These are phyloP conservation scores for Nerophis lumbriciformis DNA, from an alignment of 2,113 vertebrate genomes.

Conservation along the genomic window DNA sequence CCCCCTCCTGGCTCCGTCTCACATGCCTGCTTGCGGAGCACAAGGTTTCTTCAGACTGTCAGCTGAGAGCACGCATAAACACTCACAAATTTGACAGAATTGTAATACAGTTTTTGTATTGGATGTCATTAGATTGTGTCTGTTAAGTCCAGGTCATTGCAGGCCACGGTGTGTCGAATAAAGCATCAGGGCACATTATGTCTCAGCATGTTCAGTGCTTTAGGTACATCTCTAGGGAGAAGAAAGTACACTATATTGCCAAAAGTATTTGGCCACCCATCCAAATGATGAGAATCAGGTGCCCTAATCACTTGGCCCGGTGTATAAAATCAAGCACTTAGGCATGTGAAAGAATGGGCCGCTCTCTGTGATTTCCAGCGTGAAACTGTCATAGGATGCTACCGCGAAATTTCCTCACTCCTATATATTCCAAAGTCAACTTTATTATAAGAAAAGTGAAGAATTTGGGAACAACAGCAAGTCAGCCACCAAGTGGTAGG, in stretches of 20 bases:
- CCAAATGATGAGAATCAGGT: no score
- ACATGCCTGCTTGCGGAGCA: neutral
- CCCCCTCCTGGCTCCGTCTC: constrained; percentile 11
- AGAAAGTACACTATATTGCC: neutral
- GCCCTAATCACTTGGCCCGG: no score
- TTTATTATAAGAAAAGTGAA: no score
- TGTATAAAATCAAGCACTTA: no score
- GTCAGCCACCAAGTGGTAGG: no score
- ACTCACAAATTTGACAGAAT: neutral
- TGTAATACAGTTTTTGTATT: neutral
- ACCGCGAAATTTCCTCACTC: no score
- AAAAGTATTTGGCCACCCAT: no score
- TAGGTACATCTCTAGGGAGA: neutral
- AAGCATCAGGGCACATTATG: constrained; percentile 19
- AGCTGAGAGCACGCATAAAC: constrained; percentile 7
- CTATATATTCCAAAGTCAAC: no score
- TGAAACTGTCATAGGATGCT: no score
- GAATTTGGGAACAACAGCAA: no score
- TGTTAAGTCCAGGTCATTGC: neutral
- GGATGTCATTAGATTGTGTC: neutral
- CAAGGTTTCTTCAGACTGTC: neutral
- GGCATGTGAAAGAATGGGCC: no score
- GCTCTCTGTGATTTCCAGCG: no score
- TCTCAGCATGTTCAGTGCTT: constrained; percentile 5
- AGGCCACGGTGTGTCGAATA: constrained; percentile 3